Evolutionary conservation across 2,113 vertebrate genomes (phyloP).

Genomic region (Aythya baeri): DNA sequence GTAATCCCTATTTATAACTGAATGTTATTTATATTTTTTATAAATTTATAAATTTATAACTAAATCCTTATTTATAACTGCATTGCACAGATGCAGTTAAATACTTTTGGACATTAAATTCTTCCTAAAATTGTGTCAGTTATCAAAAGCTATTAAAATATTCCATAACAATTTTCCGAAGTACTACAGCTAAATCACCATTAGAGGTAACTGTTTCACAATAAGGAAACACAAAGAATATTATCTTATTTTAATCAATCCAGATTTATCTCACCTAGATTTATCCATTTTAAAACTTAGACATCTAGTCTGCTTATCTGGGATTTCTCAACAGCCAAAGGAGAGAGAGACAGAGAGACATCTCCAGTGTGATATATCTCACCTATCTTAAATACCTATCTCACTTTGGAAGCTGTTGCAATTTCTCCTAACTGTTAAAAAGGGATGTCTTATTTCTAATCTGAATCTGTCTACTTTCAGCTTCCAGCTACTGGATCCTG

Average conservation of each 20-base stretch:
- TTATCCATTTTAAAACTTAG: not conserved
- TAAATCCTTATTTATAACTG: not conserved
- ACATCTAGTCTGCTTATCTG: not conserved
- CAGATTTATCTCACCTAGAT: not conserved
- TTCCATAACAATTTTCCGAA: not conserved
- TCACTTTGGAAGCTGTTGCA: constrained; percentile 20
- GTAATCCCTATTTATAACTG: not conserved
- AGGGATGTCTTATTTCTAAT: constrained; percentile 42
- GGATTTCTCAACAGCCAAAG: not conserved
- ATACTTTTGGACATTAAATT: not conserved
- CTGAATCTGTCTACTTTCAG: constrained; percentile 34
- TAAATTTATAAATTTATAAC: too few species aligned
- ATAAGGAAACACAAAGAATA: not conserved
- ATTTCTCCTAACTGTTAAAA: constrained; percentile 35
- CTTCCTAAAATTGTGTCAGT: not conserved
- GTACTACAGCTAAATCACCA: not conserved
- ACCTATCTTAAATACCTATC: constrained; percentile 37
- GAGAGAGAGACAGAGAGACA: not conserved
- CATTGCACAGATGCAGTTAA: not conserved
- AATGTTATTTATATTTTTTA: not conserved
- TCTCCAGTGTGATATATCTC: not conserved
- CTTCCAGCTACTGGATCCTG: constrained; percentile 24
- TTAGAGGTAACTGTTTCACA: not conserved
- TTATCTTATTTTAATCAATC: not conserved
- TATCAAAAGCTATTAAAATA: not conserved